A percentile compares a stretch with the other conserved stretches of the same genome.
phyloP scores from a whole-genome alignment of 35 echinoderm and acorn worm genomes.

The Apostichopus californicus region DNA sequence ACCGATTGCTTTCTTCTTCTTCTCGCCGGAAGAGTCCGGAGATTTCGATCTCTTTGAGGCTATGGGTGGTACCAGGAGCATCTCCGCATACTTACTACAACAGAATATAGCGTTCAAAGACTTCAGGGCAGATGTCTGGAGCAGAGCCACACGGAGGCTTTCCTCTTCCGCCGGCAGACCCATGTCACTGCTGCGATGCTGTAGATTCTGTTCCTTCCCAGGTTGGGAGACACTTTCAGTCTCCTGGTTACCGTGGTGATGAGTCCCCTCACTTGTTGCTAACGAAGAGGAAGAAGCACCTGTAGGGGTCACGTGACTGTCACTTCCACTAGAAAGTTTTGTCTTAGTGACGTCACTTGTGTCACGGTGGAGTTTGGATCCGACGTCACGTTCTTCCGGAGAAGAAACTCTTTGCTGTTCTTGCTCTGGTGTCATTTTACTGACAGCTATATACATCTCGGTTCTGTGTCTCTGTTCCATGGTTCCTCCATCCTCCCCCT shows the following conservation, averaged over 20 bases:
- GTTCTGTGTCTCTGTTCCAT: not conserved
- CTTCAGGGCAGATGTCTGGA: constrained; percentile 86
- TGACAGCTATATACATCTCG: constrained; percentile 30
- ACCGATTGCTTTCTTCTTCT: constrained; percentile 11
- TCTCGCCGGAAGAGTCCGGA: not conserved
- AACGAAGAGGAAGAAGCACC: not conserved
- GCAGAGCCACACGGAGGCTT: constrained; percentile 13
- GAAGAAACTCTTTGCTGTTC: not conserved
- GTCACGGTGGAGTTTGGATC: not conserved
- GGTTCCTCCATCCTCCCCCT: not conserved
- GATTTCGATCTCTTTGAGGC: constrained; percentile 44
- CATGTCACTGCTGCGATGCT: not conserved
- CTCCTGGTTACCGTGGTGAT: not conserved
- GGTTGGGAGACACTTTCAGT: not conserved
- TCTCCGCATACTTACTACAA: constrained; percentile 89
- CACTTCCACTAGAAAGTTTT: not conserved
- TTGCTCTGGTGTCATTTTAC: constrained; percentile 44
- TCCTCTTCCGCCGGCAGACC: not conserved
- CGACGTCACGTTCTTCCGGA: not conserved
- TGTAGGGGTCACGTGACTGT: not conserved
- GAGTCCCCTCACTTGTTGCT: not conserved
- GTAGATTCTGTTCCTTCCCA: not conserved
- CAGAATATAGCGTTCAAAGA: constrained; percentile 81
- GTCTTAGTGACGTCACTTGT: not conserved
- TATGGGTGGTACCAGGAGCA: constrained; percentile 85